Percentiles rank a stretch among this genome's conserved stretches.
Conservation (phyloP, 2,113 vertebrate genomes). For the Tonatia bakeri region DNA sequence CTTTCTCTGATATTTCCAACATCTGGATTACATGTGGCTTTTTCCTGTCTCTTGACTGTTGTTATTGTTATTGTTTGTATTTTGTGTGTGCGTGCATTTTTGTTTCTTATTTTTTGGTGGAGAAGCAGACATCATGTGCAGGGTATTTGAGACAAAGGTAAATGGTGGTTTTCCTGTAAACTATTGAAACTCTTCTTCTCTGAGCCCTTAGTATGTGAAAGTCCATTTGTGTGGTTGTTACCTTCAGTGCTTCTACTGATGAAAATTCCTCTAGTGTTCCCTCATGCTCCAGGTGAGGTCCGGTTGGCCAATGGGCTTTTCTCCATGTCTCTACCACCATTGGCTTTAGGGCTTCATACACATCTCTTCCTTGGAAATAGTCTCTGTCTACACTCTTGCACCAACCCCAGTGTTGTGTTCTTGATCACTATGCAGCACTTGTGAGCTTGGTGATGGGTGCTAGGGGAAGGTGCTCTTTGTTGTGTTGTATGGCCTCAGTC, state of each 20-base stretch:
- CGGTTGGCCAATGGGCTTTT: neutral
- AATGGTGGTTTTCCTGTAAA: neutral
- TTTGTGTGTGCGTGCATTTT: neutral
- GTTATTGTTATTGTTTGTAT: neutral
- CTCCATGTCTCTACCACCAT: neutral
- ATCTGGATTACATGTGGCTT: neutral
- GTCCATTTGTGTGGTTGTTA: neutral
- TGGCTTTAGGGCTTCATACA: neutral
- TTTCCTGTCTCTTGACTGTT: neutral
- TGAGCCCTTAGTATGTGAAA: neutral
- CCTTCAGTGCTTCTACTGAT: neutral
- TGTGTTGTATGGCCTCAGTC: neutral
- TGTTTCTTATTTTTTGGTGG: neutral
- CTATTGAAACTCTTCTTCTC: neutral
- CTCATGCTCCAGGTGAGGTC: neutral
- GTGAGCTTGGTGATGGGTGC: neutral
- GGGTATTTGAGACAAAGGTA: neutral
- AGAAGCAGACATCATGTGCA: neutral
- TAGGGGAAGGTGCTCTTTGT: fast-evolving
- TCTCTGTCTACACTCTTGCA: neutral
- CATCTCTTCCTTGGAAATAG: neutral
- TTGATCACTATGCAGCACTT: neutral
- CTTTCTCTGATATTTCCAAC: neutral
- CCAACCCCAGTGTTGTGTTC: neutral
- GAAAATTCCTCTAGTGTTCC: neutral